These are phyloP conservation scores for Dendrolimus punctatus DNA, from an alignment of 1,140 invertebrate genomes.

Conservation along the genomic window DNA sequence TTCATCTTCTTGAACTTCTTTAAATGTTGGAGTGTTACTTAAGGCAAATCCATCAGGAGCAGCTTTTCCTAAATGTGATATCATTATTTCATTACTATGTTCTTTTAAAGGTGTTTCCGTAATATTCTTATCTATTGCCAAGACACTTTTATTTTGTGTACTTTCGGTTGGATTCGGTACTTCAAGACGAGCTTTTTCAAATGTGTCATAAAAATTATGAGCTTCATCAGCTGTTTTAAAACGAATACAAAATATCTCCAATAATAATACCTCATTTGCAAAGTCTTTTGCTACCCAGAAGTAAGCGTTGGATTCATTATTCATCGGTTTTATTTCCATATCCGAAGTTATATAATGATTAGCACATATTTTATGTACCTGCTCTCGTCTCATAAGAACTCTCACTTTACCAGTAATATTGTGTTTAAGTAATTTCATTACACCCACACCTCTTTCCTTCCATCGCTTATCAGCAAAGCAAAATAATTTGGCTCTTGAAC, in stretches of 20 bases:
- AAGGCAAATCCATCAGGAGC: slow-evolving; percentile 82
- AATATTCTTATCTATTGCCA: neutral
- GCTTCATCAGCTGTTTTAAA: slow-evolving; percentile 86
- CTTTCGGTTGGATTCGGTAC: slow-evolving; percentile 3
- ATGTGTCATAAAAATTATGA: slow-evolving; percentile 76
- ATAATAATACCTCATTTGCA: slow-evolving; percentile 84
- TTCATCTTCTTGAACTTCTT: slow-evolving; percentile 32
- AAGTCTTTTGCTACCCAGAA: slow-evolving; percentile 91
- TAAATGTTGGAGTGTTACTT: slow-evolving; percentile 74
- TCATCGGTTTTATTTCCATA: slow-evolving; percentile 82
- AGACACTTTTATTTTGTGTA: neutral
- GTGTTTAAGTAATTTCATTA: slow-evolving; percentile 88
- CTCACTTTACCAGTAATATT: slow-evolving; percentile 78
- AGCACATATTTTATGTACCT: slow-evolving; percentile 91
- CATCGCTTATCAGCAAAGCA: slow-evolving; percentile 86
- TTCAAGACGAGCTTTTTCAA: slow-evolving; percentile 73
- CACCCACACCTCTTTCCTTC: slow-evolving; percentile 92
- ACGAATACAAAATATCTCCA: slow-evolving; percentile 87
- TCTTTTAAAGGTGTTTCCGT: neutral
- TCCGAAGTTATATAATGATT: slow-evolving; percentile 87
- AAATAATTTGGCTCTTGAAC: slow-evolving; percentile 82
- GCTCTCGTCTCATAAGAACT: slow-evolving; percentile 91
- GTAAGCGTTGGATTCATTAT: slow-evolving; percentile 82
- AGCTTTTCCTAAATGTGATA: slow-evolving; percentile 38
- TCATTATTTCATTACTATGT: slow-evolving; percentile 8